phyloP scores from a whole-genome alignment of 2,113 vertebrate genomes.

The Falcunculus frontatus region DNA sequence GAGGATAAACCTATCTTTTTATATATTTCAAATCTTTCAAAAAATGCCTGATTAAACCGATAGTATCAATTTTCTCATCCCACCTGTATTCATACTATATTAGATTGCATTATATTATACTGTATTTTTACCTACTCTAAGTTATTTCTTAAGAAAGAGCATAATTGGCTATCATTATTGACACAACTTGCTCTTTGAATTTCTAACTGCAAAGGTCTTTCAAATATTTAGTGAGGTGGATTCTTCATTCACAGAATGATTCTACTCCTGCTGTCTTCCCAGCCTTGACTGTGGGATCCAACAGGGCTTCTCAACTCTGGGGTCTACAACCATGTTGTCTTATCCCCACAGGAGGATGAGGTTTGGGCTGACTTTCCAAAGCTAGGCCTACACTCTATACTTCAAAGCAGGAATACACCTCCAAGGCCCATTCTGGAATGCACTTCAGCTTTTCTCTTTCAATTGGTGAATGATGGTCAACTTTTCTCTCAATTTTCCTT shows the following conservation, averaged over 20 bases:
- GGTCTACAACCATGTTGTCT: neutral
- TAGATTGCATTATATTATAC: neutral
- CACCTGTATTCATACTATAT: neutral
- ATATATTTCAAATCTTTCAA: accelerated
- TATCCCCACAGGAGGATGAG: neutral
- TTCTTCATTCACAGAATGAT: neutral
- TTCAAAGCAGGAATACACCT: neutral
- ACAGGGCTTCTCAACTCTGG: neutral
- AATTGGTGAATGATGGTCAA: neutral
- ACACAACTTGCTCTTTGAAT: neutral
- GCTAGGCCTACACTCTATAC: neutral
- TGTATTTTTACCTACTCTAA: neutral
- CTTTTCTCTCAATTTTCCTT: neutral
- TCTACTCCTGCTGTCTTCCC: neutral
- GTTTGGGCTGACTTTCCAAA: neutral
- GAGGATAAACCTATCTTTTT: neutral
- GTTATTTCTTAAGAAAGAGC: neutral
- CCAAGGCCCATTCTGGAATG: neutral
- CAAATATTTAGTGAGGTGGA: neutral
- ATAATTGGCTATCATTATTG: neutral
- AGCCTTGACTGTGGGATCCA: neutral
- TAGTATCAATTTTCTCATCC: neutral
- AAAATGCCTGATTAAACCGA: neutral
- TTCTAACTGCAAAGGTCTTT: neutral
- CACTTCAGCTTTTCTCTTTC: neutral